Base-by-base conservation (phyloP, 2,888 invertebrate genomes). In the Acanthococcus lagerstroemiae region DNA sequence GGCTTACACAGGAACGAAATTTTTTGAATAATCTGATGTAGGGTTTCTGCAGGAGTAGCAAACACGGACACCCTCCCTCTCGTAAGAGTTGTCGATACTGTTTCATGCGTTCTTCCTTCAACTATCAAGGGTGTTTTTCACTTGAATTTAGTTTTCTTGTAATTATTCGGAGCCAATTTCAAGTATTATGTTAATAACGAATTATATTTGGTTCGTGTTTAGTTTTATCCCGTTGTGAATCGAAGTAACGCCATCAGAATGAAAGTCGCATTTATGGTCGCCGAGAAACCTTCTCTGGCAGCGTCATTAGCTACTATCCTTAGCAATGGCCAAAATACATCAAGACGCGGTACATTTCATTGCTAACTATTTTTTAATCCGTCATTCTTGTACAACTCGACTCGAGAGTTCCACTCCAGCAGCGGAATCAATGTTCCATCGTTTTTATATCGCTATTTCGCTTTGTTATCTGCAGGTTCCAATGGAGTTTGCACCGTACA, bases 271-370 rank as follows among this genome's bases (percentile, higher is more conserved):
- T 82, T 99, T 71, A 97, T 99, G 97, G 95, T 99, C 74, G 96
- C 97, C 72, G 97, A 97, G 77, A 99, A 99, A 84, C 99, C 99
- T 30, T 96, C 96, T 68, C 77, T 99, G 76, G 97, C 99, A 19
- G 89, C 90, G 74, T 92, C 95, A 54, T 81, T 99, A 30, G 94
- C 97, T 1, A 87, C 84, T 73, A 94, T 99, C 74, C 81, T 99
- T 67, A 95, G 95, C 71, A 89, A 92, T 78, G 89, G 90, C 67
- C 86, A 86, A 75, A 83, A 84, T 74, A 81, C 78, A 24, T 81
- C 86, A 1, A 81, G 86, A 74, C 93, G 92, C 84, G 87, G 88
- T 87, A 7, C 24, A 27, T 7, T 9, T 55, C 15, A 37, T 37
- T 48, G 2, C n/a, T 52, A 1, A 55, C n/a, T 2, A 21, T n/a